Evolutionary conservation across 2,888 invertebrate genomes (phyloP), one percentile per base, ranked within the genome.

Genomic region (Formica aserva): DNA sequence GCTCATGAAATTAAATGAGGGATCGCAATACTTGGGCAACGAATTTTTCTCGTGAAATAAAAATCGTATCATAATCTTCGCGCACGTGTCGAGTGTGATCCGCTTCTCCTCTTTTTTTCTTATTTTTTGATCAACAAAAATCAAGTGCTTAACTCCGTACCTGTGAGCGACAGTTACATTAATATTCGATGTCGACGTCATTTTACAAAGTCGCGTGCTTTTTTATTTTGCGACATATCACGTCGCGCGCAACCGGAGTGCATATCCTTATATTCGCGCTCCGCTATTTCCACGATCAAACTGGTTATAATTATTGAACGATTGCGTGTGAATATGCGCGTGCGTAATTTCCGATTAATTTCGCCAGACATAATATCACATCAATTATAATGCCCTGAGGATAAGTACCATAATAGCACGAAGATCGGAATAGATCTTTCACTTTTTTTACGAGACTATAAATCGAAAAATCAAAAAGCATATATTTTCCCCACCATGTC

Each of bases 281-380:
- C 22, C 52, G 52, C 38, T 38, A 77, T 77, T 77, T 77, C n/a
- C 29, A 69, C 41, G 55, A 67, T 69, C 13, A 69, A 77, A 77
- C 71, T 77, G 55, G 55, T 76, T 76, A 67, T 76, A 76, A 77
- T 77, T 69, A 55, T 77, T 69, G 11, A 77, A 77, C 38, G 76
- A 69, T 38, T 69, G 55, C 77, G 38, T 69, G 48, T 76, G 48
- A 48, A 48, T 63, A 48, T 18, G 65, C 65, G 48, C 52, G 66
- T 26, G 6, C n/a, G 65, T 35, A 80, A 82, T 78, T 80, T 76
- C 55, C 57, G 82, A 80, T 82, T 52, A 80, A 82, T 82, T 82
- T 82, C 18, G 18, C 82, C 65, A 75, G 69, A 6, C 35, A 65
- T 76, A 52, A 69, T 69, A 77, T 55, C 67, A 77, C 69, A 69